These are phyloP conservation scores for Entomobrya proxima DNA, from an alignment of 2,888 invertebrate species.

Conservation along the genomic window DNA sequence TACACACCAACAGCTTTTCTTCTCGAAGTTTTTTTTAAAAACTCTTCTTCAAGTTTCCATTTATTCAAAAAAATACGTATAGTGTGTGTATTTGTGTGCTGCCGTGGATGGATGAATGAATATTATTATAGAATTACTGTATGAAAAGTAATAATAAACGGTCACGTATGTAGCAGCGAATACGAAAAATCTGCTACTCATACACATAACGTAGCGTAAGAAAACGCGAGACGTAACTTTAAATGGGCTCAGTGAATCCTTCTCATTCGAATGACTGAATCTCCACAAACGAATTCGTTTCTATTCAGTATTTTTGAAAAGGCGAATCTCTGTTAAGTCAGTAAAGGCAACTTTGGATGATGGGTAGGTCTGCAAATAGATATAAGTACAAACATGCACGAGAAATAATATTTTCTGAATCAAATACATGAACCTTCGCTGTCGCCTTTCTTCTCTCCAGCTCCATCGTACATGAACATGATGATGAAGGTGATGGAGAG, in stretches of 20 bases:
- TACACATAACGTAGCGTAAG: background rate
- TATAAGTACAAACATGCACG: background rate
- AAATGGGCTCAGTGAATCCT: slow-evolving; percentile 34
- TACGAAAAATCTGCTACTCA: slow-evolving; percentile 6
- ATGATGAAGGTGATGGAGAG: slow-evolving; percentile 17
- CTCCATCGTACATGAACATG: background rate
- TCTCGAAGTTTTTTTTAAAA: background rate
- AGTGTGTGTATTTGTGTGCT: background rate
- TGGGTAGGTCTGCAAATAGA: background rate
- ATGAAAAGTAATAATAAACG: slow-evolving; percentile 63
- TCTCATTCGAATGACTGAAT: slow-evolving; percentile 64
- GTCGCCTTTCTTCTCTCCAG: background rate
- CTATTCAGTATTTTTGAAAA: slow-evolving; percentile 59
- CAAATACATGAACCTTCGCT: slow-evolving; percentile 14
- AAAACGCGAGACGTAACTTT: slow-evolving; percentile 4
- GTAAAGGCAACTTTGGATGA: slow-evolving; percentile 31
- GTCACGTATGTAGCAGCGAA: slow-evolving; percentile 16
- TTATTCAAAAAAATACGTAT: slow-evolving; percentile 27
- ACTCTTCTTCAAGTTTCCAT: slow-evolving; percentile 39
- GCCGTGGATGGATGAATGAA: slow-evolving; percentile 57
- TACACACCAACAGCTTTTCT: background rate
- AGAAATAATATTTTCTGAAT: background rate
- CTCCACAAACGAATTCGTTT: slow-evolving; percentile 62
- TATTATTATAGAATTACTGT: slow-evolving; percentile 60
- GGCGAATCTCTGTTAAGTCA: slow-evolving; percentile 58